These are phyloP conservation scores for Drosophila oshimai DNA, from an alignment of 1,140 invertebrate species.

Conservation along the genomic window DNA sequence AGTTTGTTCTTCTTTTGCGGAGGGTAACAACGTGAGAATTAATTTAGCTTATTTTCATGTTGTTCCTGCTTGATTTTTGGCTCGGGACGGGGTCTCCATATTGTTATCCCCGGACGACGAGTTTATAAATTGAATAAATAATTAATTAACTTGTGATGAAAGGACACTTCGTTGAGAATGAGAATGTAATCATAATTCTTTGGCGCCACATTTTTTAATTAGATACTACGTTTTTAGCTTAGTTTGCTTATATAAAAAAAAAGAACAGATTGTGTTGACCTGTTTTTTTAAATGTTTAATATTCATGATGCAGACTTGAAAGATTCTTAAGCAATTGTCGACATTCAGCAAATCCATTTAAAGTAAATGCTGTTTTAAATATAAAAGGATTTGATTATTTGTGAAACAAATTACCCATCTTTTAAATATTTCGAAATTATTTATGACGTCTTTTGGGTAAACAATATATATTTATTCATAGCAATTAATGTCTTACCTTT, in stretches of 20 bases:
- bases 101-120: slow-evolving; percentile 5
- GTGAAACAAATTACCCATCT: no score
- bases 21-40: slow-evolving; percentile 44
- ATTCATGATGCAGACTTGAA: no score
- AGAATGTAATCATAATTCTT: slow-evolving; percentile 1
- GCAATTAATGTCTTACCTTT: not conserved
- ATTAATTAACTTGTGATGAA: slow-evolving; percentile 11
- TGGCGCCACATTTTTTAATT: not conserved
- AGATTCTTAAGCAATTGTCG: no score
- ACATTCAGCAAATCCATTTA: no score
- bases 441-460: not conserved
- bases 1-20: slow-evolving; percentile 22
- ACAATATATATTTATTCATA: not conserved
- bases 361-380: no score
- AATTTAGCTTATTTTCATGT: slow-evolving; percentile 43
- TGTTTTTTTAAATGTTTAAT: no score
- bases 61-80: slow-evolving; percentile 7
- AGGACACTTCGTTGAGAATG: not conserved
- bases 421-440: no score
- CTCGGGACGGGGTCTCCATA: not conserved
- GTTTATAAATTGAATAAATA: slow-evolving; percentile 33
- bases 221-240: no score
- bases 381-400: no score
- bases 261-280: no score
- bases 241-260: no score